A percentile compares a stretch with the other conserved stretches of the same genome.
Conservation (phyloP, 2,888 invertebrate genomes). For the Habrosyne pyritoides region DNA sequence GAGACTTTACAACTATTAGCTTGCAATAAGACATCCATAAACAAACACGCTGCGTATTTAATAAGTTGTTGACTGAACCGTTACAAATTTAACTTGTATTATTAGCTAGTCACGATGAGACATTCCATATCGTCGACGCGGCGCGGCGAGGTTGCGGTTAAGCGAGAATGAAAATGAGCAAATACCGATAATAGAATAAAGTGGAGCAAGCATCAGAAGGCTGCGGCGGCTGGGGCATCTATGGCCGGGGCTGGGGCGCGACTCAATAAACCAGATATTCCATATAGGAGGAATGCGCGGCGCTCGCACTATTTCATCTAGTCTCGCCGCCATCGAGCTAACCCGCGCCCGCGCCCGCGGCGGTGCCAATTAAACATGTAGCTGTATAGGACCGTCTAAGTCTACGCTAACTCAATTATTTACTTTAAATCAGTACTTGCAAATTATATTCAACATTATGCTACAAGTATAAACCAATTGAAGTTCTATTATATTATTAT, state of each 20-base stretch:
- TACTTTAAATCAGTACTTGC: too few relatives aligned
- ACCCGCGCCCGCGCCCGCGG: background rate
- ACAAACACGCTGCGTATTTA: too few relatives aligned
- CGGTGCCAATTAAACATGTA: too few relatives aligned
- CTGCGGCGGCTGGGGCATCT: background rate
- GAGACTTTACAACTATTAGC: too few relatives aligned
- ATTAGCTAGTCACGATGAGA: too few relatives aligned
- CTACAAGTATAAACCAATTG: too few relatives aligned
- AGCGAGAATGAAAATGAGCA: background rate
- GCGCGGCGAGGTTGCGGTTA: background rate
- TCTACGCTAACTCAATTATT: background rate
- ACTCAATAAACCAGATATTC: slow-evolving; percentile 1
- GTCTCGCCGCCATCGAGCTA: background rate
- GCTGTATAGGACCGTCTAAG: background rate
- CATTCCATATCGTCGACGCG: background rate
- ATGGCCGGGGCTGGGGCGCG: background rate
- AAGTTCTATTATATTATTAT: too few relatives aligned
- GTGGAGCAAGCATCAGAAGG: background rate
- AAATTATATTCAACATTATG: too few relatives aligned
- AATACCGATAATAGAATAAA: background rate
- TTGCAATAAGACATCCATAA: background rate
- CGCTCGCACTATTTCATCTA: slow-evolving; percentile 2
- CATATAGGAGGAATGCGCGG: slow-evolving; percentile 2
- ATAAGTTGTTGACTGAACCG: too few relatives aligned
- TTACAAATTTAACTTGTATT: too few relatives aligned